Evolutionary conservation across 2,888 invertebrate genomes (phyloP).

Genomic region (Mantis religiosa): DNA sequence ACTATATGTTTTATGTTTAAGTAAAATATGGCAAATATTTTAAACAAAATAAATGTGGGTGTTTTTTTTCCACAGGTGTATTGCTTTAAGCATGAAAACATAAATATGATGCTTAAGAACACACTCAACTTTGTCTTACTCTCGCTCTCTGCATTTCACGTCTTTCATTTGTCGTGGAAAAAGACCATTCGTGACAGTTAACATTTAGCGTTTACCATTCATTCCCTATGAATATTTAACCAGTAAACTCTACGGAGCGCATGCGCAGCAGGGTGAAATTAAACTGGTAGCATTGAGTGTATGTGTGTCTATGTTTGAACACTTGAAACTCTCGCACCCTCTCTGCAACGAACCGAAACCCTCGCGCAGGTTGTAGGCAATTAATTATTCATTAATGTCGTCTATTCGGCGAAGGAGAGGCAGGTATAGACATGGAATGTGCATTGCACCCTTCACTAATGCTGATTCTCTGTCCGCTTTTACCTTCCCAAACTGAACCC

Average conservation of each 20-base stretch:
- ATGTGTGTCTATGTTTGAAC: neutral
- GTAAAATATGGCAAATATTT: too few relatives aligned
- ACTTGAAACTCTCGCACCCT: neutral
- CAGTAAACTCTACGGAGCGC: neutral
- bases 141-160: neutral
- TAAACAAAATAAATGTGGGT: too few relatives aligned
- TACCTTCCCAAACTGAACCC: neutral
- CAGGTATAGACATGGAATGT: neutral
- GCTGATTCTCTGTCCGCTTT: neutral
- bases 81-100: too few relatives aligned
- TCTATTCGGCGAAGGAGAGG: neutral
- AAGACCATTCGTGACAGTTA: neutral
- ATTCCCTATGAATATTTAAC: neutral
- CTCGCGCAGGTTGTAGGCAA: neutral
- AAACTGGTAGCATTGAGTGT: neutral
- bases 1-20: too few relatives aligned
- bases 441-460: neutral
- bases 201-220: neutral
- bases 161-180: neutral
- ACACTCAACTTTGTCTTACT: neutral
- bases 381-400: conserved; percentile 15
- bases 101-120: too few relatives aligned
- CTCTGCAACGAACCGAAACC: neutral
- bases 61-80: too few relatives aligned
- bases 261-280: neutral